phyloP scores from a whole-genome alignment of 2,113 vertebrate genomes.

The Centropus bengalensis region DNA sequence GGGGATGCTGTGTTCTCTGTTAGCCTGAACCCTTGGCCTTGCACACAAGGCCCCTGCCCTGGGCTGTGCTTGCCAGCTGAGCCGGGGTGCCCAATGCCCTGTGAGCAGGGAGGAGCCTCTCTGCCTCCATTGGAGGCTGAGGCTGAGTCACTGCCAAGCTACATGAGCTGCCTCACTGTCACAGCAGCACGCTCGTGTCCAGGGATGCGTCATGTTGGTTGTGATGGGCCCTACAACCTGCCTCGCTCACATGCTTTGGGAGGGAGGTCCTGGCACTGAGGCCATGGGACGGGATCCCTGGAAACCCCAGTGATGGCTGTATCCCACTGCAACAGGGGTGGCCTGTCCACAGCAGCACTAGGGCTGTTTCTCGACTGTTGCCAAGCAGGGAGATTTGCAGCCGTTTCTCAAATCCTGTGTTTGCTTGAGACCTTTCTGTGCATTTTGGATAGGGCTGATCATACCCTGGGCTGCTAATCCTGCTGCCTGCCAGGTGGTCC shows the following conservation, averaged over 20 bases:
- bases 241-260: fast-evolving
- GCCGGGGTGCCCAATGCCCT: neutral
- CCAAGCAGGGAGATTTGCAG: neutral
- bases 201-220: neutral
- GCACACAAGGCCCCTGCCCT: neutral
- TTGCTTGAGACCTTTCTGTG: neutral
- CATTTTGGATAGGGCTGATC: neutral
- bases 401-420: neutral
- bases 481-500: neutral
- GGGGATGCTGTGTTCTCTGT: neutral
- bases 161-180: neutral
- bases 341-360: neutral
- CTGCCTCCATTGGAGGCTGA: neutral
- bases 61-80: neutral
- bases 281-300: neutral
- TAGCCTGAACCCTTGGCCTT: neutral
- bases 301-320: fast-evolving
- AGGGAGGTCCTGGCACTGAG: neutral
- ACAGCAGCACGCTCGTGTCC: neutral
- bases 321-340: neutral
- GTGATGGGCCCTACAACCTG: neutral
- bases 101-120: neutral
- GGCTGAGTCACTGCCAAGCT: neutral
- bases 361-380: neutral
- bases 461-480: neutral